Percentiles rank a stretch among this genome's conserved stretches.
Conservation (phyloP, 1,140 invertebrate genomes). For the Drosophila bocki region DNA sequence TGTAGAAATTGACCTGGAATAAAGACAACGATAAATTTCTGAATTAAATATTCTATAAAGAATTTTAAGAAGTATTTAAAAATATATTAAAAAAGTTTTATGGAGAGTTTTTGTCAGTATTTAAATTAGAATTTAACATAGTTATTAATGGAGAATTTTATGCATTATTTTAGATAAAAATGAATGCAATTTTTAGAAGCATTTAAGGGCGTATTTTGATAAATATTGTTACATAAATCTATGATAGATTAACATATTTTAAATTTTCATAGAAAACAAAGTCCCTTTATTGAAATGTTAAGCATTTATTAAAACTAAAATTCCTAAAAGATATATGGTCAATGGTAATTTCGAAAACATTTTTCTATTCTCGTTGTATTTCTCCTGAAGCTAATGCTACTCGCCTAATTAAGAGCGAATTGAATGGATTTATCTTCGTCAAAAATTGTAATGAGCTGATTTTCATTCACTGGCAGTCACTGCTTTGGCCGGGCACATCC, state of each 20-base stretch:
- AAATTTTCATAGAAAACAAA: rapidly evolving
- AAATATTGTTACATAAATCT: neutral
- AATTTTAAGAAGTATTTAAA: neutral
- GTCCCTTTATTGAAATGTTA: no score
- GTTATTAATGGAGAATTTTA: no score
- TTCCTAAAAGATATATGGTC: neutral
- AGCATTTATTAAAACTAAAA: neutral
- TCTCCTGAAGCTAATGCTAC: neutral
- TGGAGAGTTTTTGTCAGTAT: neutral
- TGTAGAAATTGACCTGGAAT: neutral
- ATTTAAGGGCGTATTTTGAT: neutral
- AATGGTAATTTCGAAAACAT: neutral
- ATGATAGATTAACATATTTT: neutral
- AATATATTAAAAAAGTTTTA: neutral
- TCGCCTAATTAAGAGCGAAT: conserved; percentile 3
- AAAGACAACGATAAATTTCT: no score
- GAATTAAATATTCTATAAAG: no score
- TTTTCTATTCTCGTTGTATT: neutral
- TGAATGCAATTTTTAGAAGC: neutral
- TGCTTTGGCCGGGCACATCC: neutral
- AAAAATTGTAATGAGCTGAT: conserved; percentile 8
- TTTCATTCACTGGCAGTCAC: conserved; percentile 41
- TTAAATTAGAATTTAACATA: neutral
- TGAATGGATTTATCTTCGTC: conserved; percentile 11
- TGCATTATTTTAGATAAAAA: neutral